Evolutionary conservation across 2,113 vertebrate genomes (phyloP).

Genomic region (Seriola rivoliana): DNA sequence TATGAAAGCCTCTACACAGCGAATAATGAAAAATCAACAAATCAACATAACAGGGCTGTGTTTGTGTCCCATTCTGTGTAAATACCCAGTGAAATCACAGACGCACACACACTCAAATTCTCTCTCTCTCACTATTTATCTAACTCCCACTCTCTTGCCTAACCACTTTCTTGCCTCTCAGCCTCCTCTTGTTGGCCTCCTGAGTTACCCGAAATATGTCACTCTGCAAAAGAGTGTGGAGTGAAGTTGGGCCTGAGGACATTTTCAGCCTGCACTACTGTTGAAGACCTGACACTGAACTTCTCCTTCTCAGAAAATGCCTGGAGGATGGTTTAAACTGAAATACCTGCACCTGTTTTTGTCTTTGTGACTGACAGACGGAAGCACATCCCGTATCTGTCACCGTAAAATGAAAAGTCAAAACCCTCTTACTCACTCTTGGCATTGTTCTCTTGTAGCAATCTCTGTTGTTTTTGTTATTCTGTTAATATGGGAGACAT

Average conservation of each 20-base stretch:
- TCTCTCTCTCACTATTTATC: constrained; percentile 28
- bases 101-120: constrained; percentile 53
- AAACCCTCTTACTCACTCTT: constrained; percentile 6
- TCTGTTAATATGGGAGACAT: neutral
- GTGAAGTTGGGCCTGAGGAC: constrained; percentile 2
- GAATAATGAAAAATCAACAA: constrained; percentile 57
- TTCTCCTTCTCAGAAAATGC: constrained; percentile 9
- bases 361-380: constrained; percentile 3
- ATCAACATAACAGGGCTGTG: constrained; percentile 37
- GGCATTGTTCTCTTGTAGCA: neutral
- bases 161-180: constrained; percentile 9
- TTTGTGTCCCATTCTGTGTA: constrained; percentile 53
- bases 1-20: constrained; percentile 47
- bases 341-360: constrained; percentile 3
- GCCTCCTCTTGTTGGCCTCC: constrained; percentile 30
- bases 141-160: constrained; percentile 10
- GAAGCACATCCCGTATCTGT: neutral
- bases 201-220: constrained; percentile 14
- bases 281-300: neutral
- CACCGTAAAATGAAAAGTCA: neutral
- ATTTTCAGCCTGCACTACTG: neutral
- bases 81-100: constrained; percentile 75
- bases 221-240: neutral
- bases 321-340: neutral
- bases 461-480: constrained; percentile 17